A percentile compares a stretch with the other conserved stretches of the same genome.
These are phyloP conservation scores for Rhynchonema sp. DNA, from an alignment of 2,888 invertebrate species.

Conservation along the genomic window DNA sequence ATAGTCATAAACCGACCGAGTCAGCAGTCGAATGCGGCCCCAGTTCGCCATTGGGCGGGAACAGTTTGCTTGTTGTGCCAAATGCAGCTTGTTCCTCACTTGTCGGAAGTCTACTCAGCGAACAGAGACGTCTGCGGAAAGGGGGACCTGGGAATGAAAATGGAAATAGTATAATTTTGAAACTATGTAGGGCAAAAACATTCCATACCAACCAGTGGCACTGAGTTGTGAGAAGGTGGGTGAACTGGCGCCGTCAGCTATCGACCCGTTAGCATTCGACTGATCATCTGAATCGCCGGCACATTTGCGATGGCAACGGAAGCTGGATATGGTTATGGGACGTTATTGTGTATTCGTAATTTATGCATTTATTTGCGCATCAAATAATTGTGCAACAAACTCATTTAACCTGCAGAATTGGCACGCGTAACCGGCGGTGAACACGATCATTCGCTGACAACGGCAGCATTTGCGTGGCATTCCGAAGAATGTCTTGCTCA, in stretches of 20 bases:
- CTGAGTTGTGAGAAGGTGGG: not conserved
- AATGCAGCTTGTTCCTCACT: not conserved
- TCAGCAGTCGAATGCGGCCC: too few relatives aligned
- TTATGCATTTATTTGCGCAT: not conserved
- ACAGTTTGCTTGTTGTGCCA: too few relatives aligned
- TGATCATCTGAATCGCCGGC: not conserved
- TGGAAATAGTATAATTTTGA: too few relatives aligned
- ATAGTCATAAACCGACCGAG: too few relatives aligned
- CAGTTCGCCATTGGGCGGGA: too few relatives aligned
- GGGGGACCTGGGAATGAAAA: too few relatives aligned
- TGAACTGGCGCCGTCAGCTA: not conserved
- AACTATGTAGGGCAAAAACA: too few relatives aligned
- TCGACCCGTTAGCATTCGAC: not conserved
- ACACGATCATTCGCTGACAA: slow-evolving; percentile 7
- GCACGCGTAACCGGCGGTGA: slow-evolving; percentile 8
- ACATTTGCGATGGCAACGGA: slow-evolving; percentile 5
- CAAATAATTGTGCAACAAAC: not conserved
- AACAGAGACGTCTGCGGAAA: not conserved
- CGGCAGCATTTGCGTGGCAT: slow-evolving; percentile 8
- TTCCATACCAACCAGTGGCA: too few relatives aligned
- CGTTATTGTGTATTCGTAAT: too few relatives aligned
- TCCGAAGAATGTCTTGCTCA: slow-evolving; percentile 9
- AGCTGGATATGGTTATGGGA: too few relatives aligned
- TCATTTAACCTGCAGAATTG: slow-evolving; percentile 8
- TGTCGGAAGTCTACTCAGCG: not conserved